A percentile compares a stretch with the other conserved stretches of the same genome.
Evolutionary conservation across 2,888 invertebrate genomes (phyloP).

Genomic region (Apotomis turbidana): DNA sequence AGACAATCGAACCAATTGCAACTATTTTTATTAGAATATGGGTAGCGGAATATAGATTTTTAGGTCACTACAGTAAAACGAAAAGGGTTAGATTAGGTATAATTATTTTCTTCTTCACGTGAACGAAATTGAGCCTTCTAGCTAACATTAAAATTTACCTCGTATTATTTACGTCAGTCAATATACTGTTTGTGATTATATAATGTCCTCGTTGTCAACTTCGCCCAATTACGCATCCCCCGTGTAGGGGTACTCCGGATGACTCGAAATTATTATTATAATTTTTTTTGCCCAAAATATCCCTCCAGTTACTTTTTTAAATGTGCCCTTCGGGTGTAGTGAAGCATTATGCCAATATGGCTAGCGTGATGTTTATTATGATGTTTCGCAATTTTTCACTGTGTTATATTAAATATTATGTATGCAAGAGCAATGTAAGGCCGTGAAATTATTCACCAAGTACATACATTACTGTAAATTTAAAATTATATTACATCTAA

Average conservation of each 20-base stretch:
- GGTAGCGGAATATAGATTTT: no score
- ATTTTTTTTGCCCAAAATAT: constrained; percentile 67
- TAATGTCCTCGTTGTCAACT: constrained; percentile 59
- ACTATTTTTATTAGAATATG: no score
- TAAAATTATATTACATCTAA: no score
- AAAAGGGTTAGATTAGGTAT: no score
- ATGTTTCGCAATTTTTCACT: constrained; percentile 48
- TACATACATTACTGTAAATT: no score
- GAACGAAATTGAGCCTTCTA: no score
- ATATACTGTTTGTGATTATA: not conserved
- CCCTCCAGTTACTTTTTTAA: constrained; percentile 63
- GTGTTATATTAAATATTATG: constrained; percentile 22
- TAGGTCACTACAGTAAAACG: no score
- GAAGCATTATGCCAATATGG: constrained; percentile 42
- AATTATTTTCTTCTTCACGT: no score
- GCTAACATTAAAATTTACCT: not conserved
- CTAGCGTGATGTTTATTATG: constrained; percentile 49
- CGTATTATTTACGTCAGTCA: not conserved
- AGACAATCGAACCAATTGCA: no score
- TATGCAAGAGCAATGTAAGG: not conserved
- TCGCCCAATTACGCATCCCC: constrained; percentile 49
- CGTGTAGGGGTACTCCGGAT: constrained; percentile 59
- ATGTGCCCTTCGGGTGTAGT: constrained; percentile 71
- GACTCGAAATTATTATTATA: constrained; percentile 72
- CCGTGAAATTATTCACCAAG: not conserved